Evolutionary conservation across 2,888 invertebrate species (phyloP).

Genomic region (Noctua janthe): DNA sequence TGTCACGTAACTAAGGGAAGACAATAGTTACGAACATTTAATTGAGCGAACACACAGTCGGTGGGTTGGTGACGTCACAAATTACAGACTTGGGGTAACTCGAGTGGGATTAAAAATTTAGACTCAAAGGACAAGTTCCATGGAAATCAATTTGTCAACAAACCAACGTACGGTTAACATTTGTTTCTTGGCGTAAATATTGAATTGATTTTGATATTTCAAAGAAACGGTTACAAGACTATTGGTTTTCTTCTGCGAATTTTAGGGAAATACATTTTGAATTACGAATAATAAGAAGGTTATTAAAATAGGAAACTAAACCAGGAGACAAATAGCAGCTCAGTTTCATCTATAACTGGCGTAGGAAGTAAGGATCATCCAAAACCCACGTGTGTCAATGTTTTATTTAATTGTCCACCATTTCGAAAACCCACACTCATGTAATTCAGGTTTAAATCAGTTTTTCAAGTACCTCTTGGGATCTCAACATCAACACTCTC

Average conservation of each 20-base stretch:
- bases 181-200: slow-evolving; percentile 18
- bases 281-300: background rate
- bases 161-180: slow-evolving; percentile 13
- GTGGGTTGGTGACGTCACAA: slow-evolving; percentile 49
- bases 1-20: slow-evolving; percentile 53
- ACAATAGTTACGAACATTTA: slow-evolving; percentile 59
- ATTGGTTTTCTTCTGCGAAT: background rate
- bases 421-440: background rate
- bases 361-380: background rate
- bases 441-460: background rate
- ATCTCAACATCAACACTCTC: background rate
- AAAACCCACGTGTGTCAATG: background rate
- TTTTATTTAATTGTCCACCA: background rate
- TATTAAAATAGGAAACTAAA: background rate
- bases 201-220: slow-evolving; percentile 20
- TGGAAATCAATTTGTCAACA: slow-evolving; percentile 51
- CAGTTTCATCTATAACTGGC: background rate
- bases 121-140: slow-evolving; percentile 26
- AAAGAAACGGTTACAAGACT: background rate
- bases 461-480: slow-evolving; percentile 1
- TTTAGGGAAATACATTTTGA: background rate
- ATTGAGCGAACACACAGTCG: slow-evolving; percentile 55
- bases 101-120: slow-evolving; percentile 54
- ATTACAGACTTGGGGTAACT: slow-evolving; percentile 35
- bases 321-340: background rate